Conservation (phyloP, 1,140 invertebrate genomes). For the Cydia pomonella region DNA sequence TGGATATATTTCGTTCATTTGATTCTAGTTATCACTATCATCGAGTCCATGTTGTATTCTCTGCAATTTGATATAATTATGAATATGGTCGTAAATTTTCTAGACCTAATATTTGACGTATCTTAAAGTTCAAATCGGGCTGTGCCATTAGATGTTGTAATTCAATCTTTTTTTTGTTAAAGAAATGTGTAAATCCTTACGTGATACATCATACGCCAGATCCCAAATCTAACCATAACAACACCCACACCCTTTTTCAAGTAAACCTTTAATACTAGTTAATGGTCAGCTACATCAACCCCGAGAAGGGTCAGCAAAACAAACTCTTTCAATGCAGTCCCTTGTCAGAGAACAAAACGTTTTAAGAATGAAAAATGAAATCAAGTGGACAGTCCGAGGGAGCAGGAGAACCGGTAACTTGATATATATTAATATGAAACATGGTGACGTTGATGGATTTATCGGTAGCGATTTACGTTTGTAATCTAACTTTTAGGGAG, state of each 20-base stretch:
- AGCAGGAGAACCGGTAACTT: conserved; percentile 17
- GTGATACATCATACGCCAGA: background rate
- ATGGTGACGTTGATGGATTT: conserved; percentile 14
- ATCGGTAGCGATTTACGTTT: conserved; percentile 27
- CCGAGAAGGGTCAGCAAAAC: conserved; percentile 70
- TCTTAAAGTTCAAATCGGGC: no score
- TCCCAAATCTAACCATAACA: background rate
- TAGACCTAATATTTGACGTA: no score
- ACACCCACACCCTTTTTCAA: background rate
- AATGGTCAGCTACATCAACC: conserved; percentile 53
- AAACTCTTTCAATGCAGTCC: conserved; percentile 70
- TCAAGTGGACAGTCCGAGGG: conserved; percentile 65
- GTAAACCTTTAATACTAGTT: conserved; percentile 55
- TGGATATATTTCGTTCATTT: conserved; percentile 29
- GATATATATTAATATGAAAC: conserved; percentile 7
- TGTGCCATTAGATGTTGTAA: no score
- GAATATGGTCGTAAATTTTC: no score
- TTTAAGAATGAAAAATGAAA: conserved; percentile 79
- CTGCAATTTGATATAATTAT: no score
- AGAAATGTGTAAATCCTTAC: no score
- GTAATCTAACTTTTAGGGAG: background rate
- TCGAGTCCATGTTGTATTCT: background rate
- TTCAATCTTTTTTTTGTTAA: no score
- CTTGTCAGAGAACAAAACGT: conserved; percentile 73
- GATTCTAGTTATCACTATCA: background rate